These are phyloP conservation scores for Desmophyllum pertusum DNA, from an alignment of 92 coral and sea anemone genomes.

Conservation along the genomic window DNA sequence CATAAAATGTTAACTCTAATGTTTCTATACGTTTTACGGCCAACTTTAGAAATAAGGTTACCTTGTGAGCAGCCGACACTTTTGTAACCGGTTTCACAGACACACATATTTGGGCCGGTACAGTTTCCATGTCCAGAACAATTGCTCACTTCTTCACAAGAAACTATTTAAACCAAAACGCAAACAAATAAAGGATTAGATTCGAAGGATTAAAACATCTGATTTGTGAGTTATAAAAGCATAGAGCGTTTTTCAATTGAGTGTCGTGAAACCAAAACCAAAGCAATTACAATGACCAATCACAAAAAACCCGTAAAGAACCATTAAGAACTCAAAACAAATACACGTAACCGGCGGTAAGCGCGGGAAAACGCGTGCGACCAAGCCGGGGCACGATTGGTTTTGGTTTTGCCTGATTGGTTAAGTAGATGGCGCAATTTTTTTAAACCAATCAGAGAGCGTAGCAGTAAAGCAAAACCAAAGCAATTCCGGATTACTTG, in stretches of 20 bases:
- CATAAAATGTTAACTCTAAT: too few relatives aligned
- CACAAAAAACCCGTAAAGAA: too few relatives aligned
- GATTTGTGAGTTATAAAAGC: neutral
- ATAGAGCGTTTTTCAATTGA: neutral
- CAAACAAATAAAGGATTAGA: neutral
- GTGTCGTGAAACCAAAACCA: too few relatives aligned
- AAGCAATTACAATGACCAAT: too few relatives aligned
- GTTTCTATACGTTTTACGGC: too few relatives aligned
- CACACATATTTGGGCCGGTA: slow-evolving; percentile 58
- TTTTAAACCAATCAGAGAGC: neutral
- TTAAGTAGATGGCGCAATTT: neutral
- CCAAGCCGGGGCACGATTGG: too few relatives aligned
- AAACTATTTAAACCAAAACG: neutral
- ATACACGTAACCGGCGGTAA: too few relatives aligned
- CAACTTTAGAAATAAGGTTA: slow-evolving; percentile 3
- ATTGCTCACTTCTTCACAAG: slow-evolving; percentile 57
- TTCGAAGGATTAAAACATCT: neutral
- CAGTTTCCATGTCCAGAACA: slow-evolving; percentile 73
- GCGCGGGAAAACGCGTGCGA: too few relatives aligned
- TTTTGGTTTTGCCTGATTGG: too few relatives aligned
- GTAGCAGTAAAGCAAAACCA: too few relatives aligned
- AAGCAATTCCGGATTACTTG: too few relatives aligned
- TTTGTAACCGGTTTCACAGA: slow-evolving; percentile 60
- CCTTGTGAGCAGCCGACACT: slow-evolving; percentile 71
- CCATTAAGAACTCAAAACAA: too few relatives aligned